Evolutionary conservation across 2,888 invertebrate species (phyloP), one percentile per base, ranked within the genome.

Genomic region (Arenicola marina): DNA sequence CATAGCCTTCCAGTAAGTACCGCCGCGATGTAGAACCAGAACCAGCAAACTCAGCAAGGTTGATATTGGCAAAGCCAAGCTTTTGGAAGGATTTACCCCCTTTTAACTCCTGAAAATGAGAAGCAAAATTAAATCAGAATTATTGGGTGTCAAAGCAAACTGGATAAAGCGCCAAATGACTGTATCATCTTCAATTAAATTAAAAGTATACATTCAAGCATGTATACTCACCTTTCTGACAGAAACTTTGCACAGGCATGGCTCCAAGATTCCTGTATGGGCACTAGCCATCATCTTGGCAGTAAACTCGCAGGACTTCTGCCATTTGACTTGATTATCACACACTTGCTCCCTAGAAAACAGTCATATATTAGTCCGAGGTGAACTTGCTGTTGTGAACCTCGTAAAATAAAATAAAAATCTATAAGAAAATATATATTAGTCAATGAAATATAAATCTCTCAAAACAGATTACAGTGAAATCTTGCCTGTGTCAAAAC

Each of bases 231-330:
- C 97, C 88, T 95, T 96, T 82, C 97, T 88, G 76, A 98, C 92
- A 69, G 97, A 98, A 80, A 98, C 91, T 81, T 97, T 88, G 82
- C 96, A 89, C 73, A 91, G 88, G 85, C 97, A 95, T 59, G 92
- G 91, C 86, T 98, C 97, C 71, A 98, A 88, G 71, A 95, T 91
- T 68, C 96, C 95, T 28, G 95, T 96, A 76, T 91, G 92, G 51
- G 94, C 93, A 86, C 93, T 95, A 71, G 96, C 95, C 82, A 92
- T 91, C 92, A 98, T 96, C 86, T 96, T 95, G 87, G 95, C 96
- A 70, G 90, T 89, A 85, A 98, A 97, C 77, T 90, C 89, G 86
- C 95, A 96, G 78, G 89, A 89, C 66, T 91, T 91, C 84, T 91
- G 90, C 96, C 97, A 97, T 85, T 90, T 89, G 76, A 97, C 96